Base-by-base conservation (phyloP, 2,888 invertebrate genomes). In the Carcina quercana region DNA sequence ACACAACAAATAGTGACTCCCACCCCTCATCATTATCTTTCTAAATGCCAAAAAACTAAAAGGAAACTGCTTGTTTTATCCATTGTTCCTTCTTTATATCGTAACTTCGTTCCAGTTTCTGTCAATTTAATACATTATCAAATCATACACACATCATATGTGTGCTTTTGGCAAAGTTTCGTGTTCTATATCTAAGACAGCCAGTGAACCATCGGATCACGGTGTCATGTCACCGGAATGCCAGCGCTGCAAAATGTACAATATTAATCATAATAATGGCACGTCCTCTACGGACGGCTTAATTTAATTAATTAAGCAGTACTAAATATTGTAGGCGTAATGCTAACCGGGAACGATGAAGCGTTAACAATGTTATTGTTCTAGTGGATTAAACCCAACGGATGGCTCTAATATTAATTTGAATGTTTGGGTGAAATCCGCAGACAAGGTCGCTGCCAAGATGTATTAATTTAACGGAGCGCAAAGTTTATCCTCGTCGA, bases 351-450 rank as follows among this genome's bases (percentile, higher is more conserved):
- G 54, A 57, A 68, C 64, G 65, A 67, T 74, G 76, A 73, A 74
- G 73, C 70, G 69, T 68, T 75, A 75, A 75, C 73, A 70, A 67
- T 71, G 69, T 71, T 76, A 76, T 72, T 74, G 69, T 74, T 72
- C 58, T 66, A 64, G 62, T 62, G 65, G 69, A 78, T 78, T 78
- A 60, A 72, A 74, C 72, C 67, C 61, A 53, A 57, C 51, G 59
- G 56, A 61, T 68, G 59, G 57, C 55, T 63, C 58, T 63, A 56
- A 72, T 69, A 72, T 73, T 74, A 67, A 76, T 74, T 72, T 66
- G 59, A 68, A 69, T 67, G 67, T 72, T 72, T 66, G 59, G 59
- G 53, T 55, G 56, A 61, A 67, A 73, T 63, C 62, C 63, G 51
- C 52, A 59, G 59, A 59, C 63, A 58, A 67, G 64, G 62, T 64